Evolutionary conservation across 1,140 invertebrate genomes (phyloP), one percentile per base, ranked within the genome.

Genomic region (Charaxes varanes): DNA sequence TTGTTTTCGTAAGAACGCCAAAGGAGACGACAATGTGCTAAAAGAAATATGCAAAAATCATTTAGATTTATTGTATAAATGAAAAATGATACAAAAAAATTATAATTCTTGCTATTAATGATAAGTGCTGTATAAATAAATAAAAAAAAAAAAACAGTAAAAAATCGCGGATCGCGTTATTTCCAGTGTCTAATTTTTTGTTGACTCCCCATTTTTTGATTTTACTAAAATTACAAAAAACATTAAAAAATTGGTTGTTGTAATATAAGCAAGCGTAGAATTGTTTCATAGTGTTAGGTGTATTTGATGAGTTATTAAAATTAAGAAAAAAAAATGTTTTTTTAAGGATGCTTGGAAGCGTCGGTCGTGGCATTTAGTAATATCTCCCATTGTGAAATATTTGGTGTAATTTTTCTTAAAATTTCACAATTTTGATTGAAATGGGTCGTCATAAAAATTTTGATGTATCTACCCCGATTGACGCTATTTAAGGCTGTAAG

Each of bases 21-120:
- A 77, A 80, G 70, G 62, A 66, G 65, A 63, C 47, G 57, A 65
- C 41, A 54, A 51, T 56, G 62, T 61, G 62, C 60, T 62, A 55
- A 51, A 59, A 31, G 16, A 16, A 31, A 57, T 11, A 42, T 33
- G 53, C 45, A 55, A 59, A 53, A 53, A 48, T 30, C 13, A 32
- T 42, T 46, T 58, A 65, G 58, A 46, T 53, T 60, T 65, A 67
- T 48, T 76, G 73, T 78, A 71, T 76, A 74, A 73, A 79, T 61
- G 61, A 64, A 80, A 77, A 74, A 70, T 62, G 33, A 66, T 62
- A 67, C 57, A 74, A 73, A 78, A 72, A 73, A 78, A 77, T 64
- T 33, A 57, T 52, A 54, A 43, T 43, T 62, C 53, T 63, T 61
- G 61, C 55, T 78, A 62, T 41, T 60, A 53, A 42, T 52, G 33